Percentiles rank a stretch among this genome's conserved stretches.
Conservation (phyloP, 2,797 vertebrate genomes). For the Sebastes alutus region DNA sequence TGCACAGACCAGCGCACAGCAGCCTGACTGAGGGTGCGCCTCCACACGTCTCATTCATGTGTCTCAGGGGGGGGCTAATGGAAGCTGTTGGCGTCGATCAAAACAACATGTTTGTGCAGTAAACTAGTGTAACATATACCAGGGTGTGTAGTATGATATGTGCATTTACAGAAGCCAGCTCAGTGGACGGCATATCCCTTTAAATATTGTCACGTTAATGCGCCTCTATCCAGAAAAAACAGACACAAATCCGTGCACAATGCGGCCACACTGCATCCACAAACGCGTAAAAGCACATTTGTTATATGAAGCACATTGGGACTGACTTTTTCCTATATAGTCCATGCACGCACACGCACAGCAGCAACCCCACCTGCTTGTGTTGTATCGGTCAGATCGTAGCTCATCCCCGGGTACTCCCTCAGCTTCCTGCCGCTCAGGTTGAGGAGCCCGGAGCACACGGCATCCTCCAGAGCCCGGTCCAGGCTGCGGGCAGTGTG, state of each 20-base stretch:
- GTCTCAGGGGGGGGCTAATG: conserved; percentile 42
- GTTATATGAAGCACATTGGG: not conserved
- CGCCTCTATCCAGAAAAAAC: conserved; percentile 7
- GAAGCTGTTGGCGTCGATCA: conserved; percentile 41
- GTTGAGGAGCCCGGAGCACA: conserved; percentile 91
- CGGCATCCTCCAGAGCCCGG: conserved; percentile 94
- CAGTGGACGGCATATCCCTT: conserved; percentile 5
- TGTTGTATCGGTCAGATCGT: conserved; percentile 94
- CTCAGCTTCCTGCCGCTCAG: conserved; percentile 95
- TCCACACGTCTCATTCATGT: conserved; percentile 63
- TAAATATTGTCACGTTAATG: conserved; percentile 34
- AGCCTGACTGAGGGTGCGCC: conserved; percentile 70
- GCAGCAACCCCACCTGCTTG: conserved; percentile 89
- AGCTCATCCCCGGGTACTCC: conserved; percentile 91
- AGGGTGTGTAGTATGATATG: not conserved
- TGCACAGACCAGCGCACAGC: conserved; percentile 56
- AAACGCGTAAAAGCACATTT: not conserved
- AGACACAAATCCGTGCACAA: conserved; percentile 35
- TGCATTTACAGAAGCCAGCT: not conserved
- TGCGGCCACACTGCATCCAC: conserved; percentile 25
- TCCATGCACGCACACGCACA: not conserved
- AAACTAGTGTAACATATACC: conserved; percentile 9
- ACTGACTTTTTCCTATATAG: not conserved
- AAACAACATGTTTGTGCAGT: conserved; percentile 36
- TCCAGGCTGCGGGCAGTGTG: conserved; percentile 92